Base-by-base conservation (phyloP, 2,797 vertebrate genomes). In the Vultur gryphus region DNA sequence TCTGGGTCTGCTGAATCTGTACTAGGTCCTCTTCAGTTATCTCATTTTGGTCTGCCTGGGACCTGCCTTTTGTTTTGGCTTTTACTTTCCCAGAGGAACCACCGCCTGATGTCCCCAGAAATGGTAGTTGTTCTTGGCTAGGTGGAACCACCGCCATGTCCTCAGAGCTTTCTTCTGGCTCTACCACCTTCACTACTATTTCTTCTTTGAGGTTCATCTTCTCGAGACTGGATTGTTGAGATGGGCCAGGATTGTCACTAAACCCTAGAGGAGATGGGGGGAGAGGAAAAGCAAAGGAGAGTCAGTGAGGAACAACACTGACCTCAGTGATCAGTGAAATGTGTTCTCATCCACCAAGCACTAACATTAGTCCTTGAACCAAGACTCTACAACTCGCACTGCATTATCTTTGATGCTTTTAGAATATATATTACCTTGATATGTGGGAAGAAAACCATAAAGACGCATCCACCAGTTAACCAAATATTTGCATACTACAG, bases 151-250 rank as follows among this genome's bases (percentile, higher is more conserved):
- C 94, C 0, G 93, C 87, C 83, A 91, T 96, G 87, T 97, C 97
- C 94, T 97, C 97, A 51, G 97, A 97, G 76, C 87, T 97, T 95
- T 97, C 97, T 93, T 97, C 97, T n/a, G 97, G 95, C 71, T 97
- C 97, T 33, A 97, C 94, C n/a, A 97, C 97, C 54, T 97, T 97
- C 64, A 97, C 97, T 28, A 97, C 97, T 95, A 97, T 97, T 89
- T 97, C 97, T 93, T 97, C 97, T 95, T 97, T 97, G 61, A 97
- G 89, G 57, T 93, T 97, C 55, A 96, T 91, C 64, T 97, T 97
- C 81, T 95, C 96, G 23, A 90, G 70, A 51, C 69, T 37, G 16
- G 96, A 89, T 19, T 93, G 95, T 91, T 95, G 95, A 84, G 97
- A 97, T 58, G 97, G 85, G 13, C 97, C 97, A 46, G 97, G 96